A percentile compares a stretch with the other conserved stretches of the same genome.
phyloP scores from a whole-genome alignment of 2,113 vertebrate genomes.

The Xiphophorus hellerii region DNA sequence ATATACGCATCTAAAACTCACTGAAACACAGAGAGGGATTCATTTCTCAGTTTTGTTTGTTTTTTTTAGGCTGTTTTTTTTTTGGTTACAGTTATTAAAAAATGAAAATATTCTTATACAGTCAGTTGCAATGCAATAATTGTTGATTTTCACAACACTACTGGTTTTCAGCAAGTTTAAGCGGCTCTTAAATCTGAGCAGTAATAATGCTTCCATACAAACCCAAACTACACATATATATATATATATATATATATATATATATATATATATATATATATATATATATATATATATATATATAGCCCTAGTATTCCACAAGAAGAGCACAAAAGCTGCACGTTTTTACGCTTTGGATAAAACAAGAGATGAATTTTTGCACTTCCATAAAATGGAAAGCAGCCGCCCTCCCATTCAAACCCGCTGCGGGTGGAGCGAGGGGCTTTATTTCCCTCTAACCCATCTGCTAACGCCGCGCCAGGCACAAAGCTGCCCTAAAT shows the following conservation, averaged over 20 bases:
- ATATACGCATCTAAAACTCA: background rate
- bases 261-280: too few relatives aligned
- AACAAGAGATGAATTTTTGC: conserved; percentile 23
- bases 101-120: too few relatives aligned
- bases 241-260: too few relatives aligned
- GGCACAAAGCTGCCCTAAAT: conserved; percentile 58
- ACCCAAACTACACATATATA: background rate
- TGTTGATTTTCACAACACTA: background rate
- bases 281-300: too few relatives aligned
- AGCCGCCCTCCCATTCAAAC: conserved; percentile 6
- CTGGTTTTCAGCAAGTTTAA: background rate
- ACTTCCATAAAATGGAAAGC: conserved; percentile 46
- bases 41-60: background rate
- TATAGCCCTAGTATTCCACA: too few relatives aligned
- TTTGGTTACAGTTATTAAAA: background rate
- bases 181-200: background rate
- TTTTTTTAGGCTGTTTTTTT: background rate
- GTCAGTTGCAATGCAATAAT: too few relatives aligned
- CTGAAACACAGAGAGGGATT: background rate
- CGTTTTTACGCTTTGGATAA: background rate
- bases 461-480: conserved; percentile 55
- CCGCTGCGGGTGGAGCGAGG: conserved; percentile 25
- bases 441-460: conserved; percentile 25
- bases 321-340: too few relatives aligned
- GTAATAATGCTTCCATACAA: background rate